A percentile compares a stretch with the other conserved stretches of the same genome.
Evolutionary conservation across 2,113 vertebrate species (phyloP).

Genomic region (Syrrhaptes paradoxus): DNA sequence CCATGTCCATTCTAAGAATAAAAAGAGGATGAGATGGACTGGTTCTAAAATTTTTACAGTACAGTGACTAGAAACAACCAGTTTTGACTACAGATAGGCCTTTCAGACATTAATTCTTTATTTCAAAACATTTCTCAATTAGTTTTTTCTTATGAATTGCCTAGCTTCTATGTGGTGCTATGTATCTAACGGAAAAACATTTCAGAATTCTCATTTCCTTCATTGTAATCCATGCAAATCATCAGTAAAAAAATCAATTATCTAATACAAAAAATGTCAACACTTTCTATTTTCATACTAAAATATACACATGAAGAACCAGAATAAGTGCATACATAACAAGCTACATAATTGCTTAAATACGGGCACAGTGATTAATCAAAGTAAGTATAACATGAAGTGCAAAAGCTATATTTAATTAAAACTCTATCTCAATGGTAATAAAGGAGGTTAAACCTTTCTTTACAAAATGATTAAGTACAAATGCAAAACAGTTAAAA

Average conservation of each 20-base stretch:
- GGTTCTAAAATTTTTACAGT: conserved; percentile 5
- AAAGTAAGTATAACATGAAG: conserved; percentile 44
- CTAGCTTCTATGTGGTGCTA: not conserved
- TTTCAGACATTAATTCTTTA: conserved; percentile 54
- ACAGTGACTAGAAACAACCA: not conserved
- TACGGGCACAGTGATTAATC: conserved; percentile 54
- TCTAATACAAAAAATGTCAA: conserved; percentile 45
- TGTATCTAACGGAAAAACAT: conserved; percentile 19
- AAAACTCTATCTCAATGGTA: conserved; percentile 55
- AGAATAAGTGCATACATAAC: conserved; percentile 2
- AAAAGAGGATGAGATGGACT: conserved; percentile 12
- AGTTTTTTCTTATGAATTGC: conserved; percentile 58
- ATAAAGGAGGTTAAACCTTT: conserved; percentile 71
- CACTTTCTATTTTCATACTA: conserved; percentile 35
- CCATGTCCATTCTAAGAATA: not conserved
- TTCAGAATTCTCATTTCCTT: conserved; percentile 9
- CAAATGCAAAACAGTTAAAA: conserved; percentile 59
- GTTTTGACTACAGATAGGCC: conserved; percentile 53
- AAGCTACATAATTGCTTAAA: conserved; percentile 60
- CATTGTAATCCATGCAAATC: not conserved
- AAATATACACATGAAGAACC: conserved; percentile 42
- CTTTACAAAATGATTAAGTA: conserved; percentile 68
- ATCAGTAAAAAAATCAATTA: conserved; percentile 55
- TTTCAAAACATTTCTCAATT: conserved; percentile 55
- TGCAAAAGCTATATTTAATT: conserved; percentile 64